Evolutionary conservation across 1,140 invertebrate species (phyloP).

Genomic region (Telenomus remus): DNA sequence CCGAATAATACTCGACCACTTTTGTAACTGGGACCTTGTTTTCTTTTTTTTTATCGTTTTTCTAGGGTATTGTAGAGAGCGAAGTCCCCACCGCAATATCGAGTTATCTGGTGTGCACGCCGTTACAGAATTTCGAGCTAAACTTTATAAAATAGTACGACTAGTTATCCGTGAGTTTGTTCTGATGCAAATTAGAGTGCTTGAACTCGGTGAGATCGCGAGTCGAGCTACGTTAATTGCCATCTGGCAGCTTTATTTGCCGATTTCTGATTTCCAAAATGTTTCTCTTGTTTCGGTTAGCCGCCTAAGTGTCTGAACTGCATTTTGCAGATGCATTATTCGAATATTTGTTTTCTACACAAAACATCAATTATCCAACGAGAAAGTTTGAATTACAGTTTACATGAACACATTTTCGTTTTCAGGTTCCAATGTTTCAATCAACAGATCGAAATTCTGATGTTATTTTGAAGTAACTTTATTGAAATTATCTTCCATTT

Average conservation of each 20-base stretch:
- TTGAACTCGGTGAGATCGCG: constrained; percentile 19
- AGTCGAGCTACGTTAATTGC: constrained; percentile 26
- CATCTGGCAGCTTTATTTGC: constrained; percentile 1
- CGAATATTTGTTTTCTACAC: background rate
- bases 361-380: too few relatives aligned
- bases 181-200: constrained; percentile 40
- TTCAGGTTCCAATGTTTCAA: too few relatives aligned
- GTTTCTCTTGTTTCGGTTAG: constrained; percentile 6
- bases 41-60: background rate
- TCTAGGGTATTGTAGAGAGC: background rate
- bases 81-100: constrained; percentile 13
- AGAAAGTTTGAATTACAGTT: too few relatives aligned
- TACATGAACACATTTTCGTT: too few relatives aligned
- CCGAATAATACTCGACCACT: background rate
- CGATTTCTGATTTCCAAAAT: constrained; percentile 4
- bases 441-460: too few relatives aligned
- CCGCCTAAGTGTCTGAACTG: constrained; percentile 9
- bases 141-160: constrained; percentile 36
- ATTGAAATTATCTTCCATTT: background rate
- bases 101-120: constrained; percentile 18
- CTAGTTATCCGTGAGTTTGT: constrained; percentile 35
- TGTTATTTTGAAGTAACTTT: background rate
- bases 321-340: background rate
- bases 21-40: background rate
- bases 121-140: constrained; percentile 19